Base-by-base conservation (phyloP, 2,888 invertebrate genomes). In the Sicus ferrugineus region DNA sequence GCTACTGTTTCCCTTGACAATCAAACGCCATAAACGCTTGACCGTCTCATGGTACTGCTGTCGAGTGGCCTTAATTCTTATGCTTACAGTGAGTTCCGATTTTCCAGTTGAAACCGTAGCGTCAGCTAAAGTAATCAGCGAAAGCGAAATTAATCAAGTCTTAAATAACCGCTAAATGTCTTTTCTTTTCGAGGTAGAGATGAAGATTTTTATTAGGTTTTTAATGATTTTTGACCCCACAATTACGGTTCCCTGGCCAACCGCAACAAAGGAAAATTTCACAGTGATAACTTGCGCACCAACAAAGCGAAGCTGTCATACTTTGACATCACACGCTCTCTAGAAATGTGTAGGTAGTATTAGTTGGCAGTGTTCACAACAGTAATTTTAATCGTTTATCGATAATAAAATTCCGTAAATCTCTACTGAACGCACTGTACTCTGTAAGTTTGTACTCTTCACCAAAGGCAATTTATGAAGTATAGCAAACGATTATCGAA, bases 281-380 rank as follows among this genome's bases (percentile, higher is more conserved):
- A 34, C 66, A 28, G 0, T 66, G 65, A 66, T 56, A 52, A 34
- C 16, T 46, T 56, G 26, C 5, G 30, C 19, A 26, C n/a, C 38
- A 54, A 54, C 38, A 65, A 65, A 65, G 28, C 54, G 21, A 52
- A 26, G 65, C 38, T 65, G 65, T 65, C 65, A 65, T 21, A n/a
- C 31, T 54, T 52, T 54, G 65, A 65, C 52, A 65, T 54, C 19
- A 28, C 14, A 16, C 26, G 42, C 14, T 21, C 14, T 34, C 14
- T 34, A 34, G 34, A n/a, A n/a, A n/a, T n/a, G n/a, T n/a, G n/a
- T n/a, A n/a, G n/a, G n/a, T n/a, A n/a, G n/a, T n/a, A n/a, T n/a
- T n/a, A n/a, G n/a, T n/a, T n/a, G n/a, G n/a, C n/a, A n/a, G n/a
- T n/a, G n/a, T n/a, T n/a, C n/a, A n/a, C n/a, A n/a, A n/a, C n/a